Conservation (phyloP, 2,113 vertebrate species). For the Bos javanicus region DNA sequence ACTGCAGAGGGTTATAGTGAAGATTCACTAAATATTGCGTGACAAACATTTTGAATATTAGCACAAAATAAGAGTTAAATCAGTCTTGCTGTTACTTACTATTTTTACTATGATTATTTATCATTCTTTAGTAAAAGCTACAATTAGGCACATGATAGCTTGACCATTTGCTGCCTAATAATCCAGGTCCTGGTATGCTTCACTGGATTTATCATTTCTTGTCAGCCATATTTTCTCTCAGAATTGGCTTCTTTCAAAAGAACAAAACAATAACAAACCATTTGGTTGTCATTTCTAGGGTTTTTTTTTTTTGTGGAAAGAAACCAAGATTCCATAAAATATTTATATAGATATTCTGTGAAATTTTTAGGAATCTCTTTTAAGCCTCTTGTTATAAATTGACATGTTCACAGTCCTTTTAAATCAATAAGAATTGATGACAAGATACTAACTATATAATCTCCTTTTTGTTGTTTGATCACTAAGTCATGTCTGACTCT, state of each 20-base stretch:
- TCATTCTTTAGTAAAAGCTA: conserved; percentile 40
- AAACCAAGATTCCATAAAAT: not conserved
- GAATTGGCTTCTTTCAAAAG: not conserved
- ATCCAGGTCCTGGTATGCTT: not conserved
- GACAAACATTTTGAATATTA: not conserved
- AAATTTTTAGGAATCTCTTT: not conserved
- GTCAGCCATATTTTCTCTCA: not conserved
- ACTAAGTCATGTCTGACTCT: not conserved
- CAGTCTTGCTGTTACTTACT: not conserved
- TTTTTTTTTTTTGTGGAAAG: not conserved
- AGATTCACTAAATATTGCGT: not conserved
- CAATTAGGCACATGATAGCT: not conserved
- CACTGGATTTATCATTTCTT: conserved; percentile 39
- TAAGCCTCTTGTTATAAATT: not conserved
- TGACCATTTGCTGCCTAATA: conserved; percentile 29
- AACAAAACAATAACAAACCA: conserved; percentile 16
- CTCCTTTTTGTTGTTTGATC: not conserved
- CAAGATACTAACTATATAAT: not conserved
- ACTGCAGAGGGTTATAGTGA: not conserved
- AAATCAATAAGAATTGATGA: not conserved
- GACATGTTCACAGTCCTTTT: not conserved
- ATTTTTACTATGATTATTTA: not conserved
- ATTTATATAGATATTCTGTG: not conserved
- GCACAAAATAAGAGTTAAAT: not conserved
- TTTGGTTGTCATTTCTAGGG: not conserved